These are phyloP conservation scores for Lepeophtheirus nordmannii DNA, from an alignment of 2,888 invertebrate species.

Conservation along the genomic window DNA sequence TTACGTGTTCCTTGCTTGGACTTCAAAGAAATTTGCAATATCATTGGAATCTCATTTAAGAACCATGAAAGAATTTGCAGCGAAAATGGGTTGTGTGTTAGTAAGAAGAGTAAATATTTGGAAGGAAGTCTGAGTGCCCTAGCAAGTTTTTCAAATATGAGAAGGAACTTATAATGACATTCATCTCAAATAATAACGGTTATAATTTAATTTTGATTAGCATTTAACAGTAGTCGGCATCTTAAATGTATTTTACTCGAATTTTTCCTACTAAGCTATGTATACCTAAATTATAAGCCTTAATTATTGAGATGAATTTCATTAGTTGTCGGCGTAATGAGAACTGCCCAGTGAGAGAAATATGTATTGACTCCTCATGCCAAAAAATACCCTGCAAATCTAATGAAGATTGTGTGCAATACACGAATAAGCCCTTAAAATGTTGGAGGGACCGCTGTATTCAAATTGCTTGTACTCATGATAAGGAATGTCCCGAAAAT, in stretches of 20 bases:
- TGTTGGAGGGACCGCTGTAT: neutral
- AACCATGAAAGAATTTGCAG: neutral
- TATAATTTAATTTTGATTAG: too few relatives aligned
- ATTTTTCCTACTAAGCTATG: too few relatives aligned
- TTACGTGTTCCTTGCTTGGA: neutral
- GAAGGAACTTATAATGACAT: too few relatives aligned
- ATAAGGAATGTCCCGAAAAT: constrained; percentile 8
- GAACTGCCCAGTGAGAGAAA: constrained; percentile 1
- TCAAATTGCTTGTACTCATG: neutral
- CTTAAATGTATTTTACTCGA: too few relatives aligned
- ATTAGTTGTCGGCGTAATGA: constrained; percentile 6
- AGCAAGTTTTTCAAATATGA: too few relatives aligned
- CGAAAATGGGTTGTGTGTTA: neutral
- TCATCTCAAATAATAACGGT: too few relatives aligned
- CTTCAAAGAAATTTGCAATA: neutral
- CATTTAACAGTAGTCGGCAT: too few relatives aligned
- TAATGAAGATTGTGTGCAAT: neutral
- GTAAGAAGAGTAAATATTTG: neutral
- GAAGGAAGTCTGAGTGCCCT: too few relatives aligned
- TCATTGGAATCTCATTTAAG: neutral
- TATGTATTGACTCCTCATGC: constrained; percentile 4
- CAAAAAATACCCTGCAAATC: neutral
- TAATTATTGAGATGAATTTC: too few relatives aligned
- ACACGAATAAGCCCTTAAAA: neutral
- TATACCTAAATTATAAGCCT: too few relatives aligned